A percentile compares a stretch with the other conserved stretches of the same genome.
Evolutionary conservation across 2,888 invertebrate genomes (phyloP).

Genomic region (Meiosimyza platycephala): DNA sequence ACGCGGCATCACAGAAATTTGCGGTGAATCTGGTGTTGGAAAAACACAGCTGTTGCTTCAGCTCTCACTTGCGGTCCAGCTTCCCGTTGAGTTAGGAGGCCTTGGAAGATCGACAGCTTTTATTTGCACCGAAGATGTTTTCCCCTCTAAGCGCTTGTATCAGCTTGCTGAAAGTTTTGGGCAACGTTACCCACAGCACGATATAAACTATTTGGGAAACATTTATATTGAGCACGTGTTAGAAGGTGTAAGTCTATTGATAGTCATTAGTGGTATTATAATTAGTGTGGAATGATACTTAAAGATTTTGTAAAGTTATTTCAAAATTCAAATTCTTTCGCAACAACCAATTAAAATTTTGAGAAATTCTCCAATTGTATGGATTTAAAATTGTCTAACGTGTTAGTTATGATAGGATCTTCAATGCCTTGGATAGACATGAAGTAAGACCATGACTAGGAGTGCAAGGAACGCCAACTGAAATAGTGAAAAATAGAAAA

Average conservation of each 20-base stretch:
- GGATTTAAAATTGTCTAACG: no score
- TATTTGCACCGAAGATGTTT: conserved; percentile 78
- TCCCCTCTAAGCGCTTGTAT: conserved; percentile 76
- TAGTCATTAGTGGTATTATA: neutral
- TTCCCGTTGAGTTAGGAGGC: conserved; percentile 69
- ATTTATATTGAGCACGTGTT: conserved; percentile 76
- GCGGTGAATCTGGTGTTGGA: conserved; percentile 78
- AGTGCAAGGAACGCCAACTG: no score
- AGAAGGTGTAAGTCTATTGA: conserved; percentile 64
- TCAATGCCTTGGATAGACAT: no score
- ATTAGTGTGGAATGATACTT: no score
- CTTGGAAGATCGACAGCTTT: conserved; percentile 73
- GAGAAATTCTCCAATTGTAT: no score
- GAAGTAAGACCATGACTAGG: no score
- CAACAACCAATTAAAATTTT: no score
- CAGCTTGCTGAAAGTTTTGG: conserved; percentile 69
- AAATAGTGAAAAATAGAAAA: no score
- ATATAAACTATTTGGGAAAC: conserved; percentile 69
- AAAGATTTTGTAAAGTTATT: no score
- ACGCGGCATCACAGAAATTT: conserved; percentile 79
- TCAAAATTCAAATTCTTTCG: no score
- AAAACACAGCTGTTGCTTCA: conserved; percentile 83
- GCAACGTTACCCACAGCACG: conserved; percentile 56
- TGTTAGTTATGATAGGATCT: no score
- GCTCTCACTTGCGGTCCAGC: conserved; percentile 75